phyloP scores from a whole-genome alignment of 2,888 invertebrate species.

The Tridacna crocea region DNA sequence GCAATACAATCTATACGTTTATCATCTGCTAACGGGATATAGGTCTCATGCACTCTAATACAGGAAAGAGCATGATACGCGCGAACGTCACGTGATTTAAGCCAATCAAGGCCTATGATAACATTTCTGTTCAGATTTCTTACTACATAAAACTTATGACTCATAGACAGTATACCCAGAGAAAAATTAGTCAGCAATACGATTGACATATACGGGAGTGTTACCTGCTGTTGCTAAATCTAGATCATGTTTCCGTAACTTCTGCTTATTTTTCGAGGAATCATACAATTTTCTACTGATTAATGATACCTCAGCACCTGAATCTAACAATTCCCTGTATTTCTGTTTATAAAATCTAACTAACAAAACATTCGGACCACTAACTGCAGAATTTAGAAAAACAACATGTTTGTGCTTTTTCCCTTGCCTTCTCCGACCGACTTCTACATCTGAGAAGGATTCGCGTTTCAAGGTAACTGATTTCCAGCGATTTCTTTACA shows the following conservation, averaged over 20 bases:
- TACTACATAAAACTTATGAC: slow-evolving; percentile 26
- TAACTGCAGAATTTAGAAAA: background rate
- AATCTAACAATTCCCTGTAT: too few species aligned
- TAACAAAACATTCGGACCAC: background rate
- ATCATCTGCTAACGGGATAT: background rate
- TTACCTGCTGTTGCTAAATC: slow-evolving; percentile 1
- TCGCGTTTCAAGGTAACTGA: background rate
- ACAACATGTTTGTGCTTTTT: background rate
- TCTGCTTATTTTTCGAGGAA: slow-evolving; percentile 3
- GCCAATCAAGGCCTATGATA: slow-evolving; percentile 37
- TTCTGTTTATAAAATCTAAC: slow-evolving; percentile 10
- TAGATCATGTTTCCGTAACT: background rate
- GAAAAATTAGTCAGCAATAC: slow-evolving; percentile 6
- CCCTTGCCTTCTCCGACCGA: too few species aligned
- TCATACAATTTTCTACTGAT: slow-evolving; percentile 22
- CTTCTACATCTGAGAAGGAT: too few species aligned
- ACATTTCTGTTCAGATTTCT: slow-evolving; percentile 38
- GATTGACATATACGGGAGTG: slow-evolving; percentile 16
- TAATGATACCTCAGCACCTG: slow-evolving; percentile 42
- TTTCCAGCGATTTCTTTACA: background rate
- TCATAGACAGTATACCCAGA: background rate
- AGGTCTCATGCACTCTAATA: slow-evolving; percentile 23
- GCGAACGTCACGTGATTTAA: slow-evolving; percentile 23
- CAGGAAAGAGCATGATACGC: slow-evolving; percentile 38
- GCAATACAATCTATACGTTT: background rate